Base-by-base conservation (phyloP, 2,113 vertebrate genomes). In the Cryptoleucopteryx plumbea region DNA sequence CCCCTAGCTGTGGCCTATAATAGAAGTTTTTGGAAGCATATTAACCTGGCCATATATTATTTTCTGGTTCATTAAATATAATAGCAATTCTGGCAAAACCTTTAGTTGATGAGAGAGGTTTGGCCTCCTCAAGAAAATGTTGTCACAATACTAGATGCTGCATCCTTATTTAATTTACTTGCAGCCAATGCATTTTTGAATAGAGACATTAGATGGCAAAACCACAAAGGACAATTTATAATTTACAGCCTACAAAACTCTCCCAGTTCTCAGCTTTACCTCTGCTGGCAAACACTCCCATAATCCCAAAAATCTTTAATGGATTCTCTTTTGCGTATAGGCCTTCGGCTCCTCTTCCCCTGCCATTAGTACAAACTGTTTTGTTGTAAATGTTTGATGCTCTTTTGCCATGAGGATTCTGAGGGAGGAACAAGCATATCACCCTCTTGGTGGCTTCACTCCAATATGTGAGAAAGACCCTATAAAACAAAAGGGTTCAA, bases 41-140 rank as follows among this genome's bases (percentile, higher is more conserved):
- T 97, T 95, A 88, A 90, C 82, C 74, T 93, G 67, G 31, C 45
- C 6, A 2, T 94, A 63, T 90, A 82, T 93, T 96, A 91, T 93
- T 94, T 97, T 96, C 78, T 93, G 91, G 71, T 95, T 97, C 95
- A 88, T 97, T 96, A 94, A 92, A 81, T 96, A 66, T 88, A 96
- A 95, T 91, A 95, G 59, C 82, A 91, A 63, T 95, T 95, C 50
- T 97, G 94, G 78, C 94, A 95, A 88, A 93, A 84, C 42, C 68
- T 90, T 72, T 53, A 61, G 42, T 19, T 95, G 95, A 73, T 96
- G 87, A 90, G 66, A 91, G 86, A 91, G 53, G 42, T 80, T 93
- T 96, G 63, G 50, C 32, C 84, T 93, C 84, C 47, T 32, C 58
- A 83, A 63, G 74, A 90, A 85, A 86, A 66, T 0, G 0, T 45